phyloP scores from a whole-genome alignment of 2,113 vertebrate species.

The Chaetura pelagica region DNA sequence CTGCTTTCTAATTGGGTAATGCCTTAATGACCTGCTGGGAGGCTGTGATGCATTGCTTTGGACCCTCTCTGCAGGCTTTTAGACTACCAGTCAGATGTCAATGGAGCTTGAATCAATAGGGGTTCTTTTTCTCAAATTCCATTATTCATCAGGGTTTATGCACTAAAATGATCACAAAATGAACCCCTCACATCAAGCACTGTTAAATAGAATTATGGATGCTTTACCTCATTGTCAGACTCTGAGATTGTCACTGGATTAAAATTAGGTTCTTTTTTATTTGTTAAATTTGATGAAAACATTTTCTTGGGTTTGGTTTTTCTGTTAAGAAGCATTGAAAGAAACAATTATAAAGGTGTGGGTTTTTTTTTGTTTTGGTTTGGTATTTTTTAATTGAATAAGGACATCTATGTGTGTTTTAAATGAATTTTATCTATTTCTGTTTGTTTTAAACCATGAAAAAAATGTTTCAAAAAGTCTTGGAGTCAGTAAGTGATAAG shows the following conservation, averaged over 20 bases:
- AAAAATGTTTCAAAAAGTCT: neutral
- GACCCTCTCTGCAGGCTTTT: conserved; percentile 70
- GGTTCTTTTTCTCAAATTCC: conserved; percentile 59
- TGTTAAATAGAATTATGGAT: conserved; percentile 65
- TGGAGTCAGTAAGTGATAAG: neutral
- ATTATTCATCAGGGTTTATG: conserved; percentile 69
- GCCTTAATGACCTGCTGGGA: conserved; percentile 70
- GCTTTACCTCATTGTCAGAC: conserved; percentile 52
- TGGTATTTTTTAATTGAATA: neutral
- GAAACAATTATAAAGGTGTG: neutral
- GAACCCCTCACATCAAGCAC: conserved; percentile 60
- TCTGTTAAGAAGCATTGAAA: conserved; percentile 3
- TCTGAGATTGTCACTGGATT: conserved; percentile 37
- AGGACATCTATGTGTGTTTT: neutral
- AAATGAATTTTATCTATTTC: neutral
- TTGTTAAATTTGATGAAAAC: conserved; percentile 50
- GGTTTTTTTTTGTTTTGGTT: too few relatives aligned
- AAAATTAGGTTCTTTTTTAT: conserved; percentile 57
- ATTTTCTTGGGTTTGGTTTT: conserved; percentile 4
- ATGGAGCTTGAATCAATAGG: conserved; percentile 58
- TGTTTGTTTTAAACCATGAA: neutral
- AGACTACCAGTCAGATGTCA: conserved; percentile 75
- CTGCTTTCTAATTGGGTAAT: conserved; percentile 72
- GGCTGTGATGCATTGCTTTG: conserved; percentile 54
- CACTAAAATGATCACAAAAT: conserved; percentile 71